Evolutionary conservation across 1,140 invertebrate genomes (phyloP).

Genomic region (Riptortus pedestris): DNA sequence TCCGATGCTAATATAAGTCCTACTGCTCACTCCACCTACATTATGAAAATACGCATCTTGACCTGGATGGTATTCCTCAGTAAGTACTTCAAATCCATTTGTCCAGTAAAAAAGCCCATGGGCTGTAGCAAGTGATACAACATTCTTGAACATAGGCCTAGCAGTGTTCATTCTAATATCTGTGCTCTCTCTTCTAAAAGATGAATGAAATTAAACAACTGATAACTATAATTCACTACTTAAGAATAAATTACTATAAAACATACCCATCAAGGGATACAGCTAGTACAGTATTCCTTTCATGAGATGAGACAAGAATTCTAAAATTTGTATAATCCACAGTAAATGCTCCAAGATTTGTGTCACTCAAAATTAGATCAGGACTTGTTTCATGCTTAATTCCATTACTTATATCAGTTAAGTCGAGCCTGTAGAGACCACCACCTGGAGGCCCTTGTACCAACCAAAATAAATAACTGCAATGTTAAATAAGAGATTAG

Average conservation of each 20-base stretch:
- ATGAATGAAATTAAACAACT: slow-evolving; percentile 13
- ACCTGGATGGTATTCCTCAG: slow-evolving; percentile 57
- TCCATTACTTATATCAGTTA: slow-evolving; percentile 58
- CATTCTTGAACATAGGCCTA: slow-evolving; percentile 63
- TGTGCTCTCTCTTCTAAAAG: slow-evolving; percentile 50
- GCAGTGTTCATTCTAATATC: slow-evolving; percentile 64
- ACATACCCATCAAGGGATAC: slow-evolving; percentile 73
- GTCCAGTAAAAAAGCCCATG: slow-evolving; percentile 75
- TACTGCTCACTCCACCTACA: slow-evolving; percentile 43
- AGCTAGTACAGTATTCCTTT: slow-evolving; percentile 63
- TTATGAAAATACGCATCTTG: slow-evolving; percentile 64
- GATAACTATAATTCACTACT: no score
- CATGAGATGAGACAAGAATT: slow-evolving; percentile 61
- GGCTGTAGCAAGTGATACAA: slow-evolving; percentile 60
- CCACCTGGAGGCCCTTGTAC: slow-evolving; percentile 43
- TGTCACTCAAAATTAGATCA: slow-evolving; percentile 47
- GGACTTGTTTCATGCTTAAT: slow-evolving; percentile 48
- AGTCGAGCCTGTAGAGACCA: slow-evolving; percentile 66
- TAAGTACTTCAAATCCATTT: slow-evolving; percentile 57
- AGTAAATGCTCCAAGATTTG: slow-evolving; percentile 56
- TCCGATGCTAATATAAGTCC: slow-evolving; percentile 43
- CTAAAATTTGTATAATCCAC: slow-evolving; percentile 72
- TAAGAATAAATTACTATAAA: no score
- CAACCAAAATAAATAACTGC: slow-evolving; percentile 73
- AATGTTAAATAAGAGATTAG: slow-evolving; percentile 30